Conservation (phyloP, 2,797 vertebrate species). For the Sebastes minor region DNA sequence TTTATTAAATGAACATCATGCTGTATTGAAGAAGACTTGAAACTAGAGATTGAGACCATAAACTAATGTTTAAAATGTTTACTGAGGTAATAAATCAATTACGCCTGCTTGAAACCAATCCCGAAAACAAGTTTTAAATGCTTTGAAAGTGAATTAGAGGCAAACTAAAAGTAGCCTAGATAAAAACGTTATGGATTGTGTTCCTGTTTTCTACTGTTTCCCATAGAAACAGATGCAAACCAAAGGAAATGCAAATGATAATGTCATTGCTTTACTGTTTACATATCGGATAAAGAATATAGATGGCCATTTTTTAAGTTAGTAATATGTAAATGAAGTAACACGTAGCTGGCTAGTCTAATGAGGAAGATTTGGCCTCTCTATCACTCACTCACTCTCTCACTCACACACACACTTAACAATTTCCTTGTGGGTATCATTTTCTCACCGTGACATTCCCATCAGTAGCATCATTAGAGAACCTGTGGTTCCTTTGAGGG, state of each 20-base stretch:
- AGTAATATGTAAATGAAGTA: background rate
- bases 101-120: no score
- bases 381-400: background rate
- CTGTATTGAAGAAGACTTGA: no score
- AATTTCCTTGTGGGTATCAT: background rate
- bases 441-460: background rate
- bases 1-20: no score
- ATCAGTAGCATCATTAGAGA: slow-evolving; percentile 16
- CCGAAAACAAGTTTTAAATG: no score
- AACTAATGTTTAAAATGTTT: no score
- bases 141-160: no score
- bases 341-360: background rate
- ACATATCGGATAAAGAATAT: background rate
- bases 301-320: background rate
- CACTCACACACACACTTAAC: background rate
- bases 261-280: background rate
- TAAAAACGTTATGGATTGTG: background rate
- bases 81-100: no score
- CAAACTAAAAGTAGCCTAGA: no score
- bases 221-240: background rate
- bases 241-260: background rate
- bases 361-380: background rate
- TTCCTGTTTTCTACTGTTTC: background rate
- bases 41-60: no score
- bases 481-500: background rate